Evolutionary conservation across 2,888 invertebrate genomes (phyloP).

Genomic region (Aleiodes leptofemur): DNA sequence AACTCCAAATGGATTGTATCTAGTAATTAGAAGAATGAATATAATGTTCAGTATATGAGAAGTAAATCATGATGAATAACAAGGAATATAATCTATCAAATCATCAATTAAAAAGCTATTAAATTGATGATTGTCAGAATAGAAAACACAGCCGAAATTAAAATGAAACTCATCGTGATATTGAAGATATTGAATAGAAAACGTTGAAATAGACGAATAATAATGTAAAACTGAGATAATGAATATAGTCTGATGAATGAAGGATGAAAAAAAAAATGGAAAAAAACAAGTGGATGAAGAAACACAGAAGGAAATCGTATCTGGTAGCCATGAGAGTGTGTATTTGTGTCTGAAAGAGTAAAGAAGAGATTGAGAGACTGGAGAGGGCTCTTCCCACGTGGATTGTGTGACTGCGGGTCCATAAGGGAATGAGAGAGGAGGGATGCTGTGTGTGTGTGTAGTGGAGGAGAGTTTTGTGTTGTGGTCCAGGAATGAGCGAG

Average conservation of each 20-base stretch:
- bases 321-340: slow-evolving; percentile 42
- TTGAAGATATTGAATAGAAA: no score
- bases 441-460: slow-evolving; percentile 14
- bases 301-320: slow-evolving; percentile 47
- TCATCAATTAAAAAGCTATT: neutral
- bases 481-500: slow-evolving; percentile 46
- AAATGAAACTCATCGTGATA: no score
- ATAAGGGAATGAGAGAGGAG: slow-evolving; percentile 44
- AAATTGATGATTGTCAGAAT: no score
- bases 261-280: neutral
- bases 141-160: no score
- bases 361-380: slow-evolving; percentile 48
- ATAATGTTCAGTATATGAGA: neutral
- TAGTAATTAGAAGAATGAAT: no score
- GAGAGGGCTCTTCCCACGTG: slow-evolving; percentile 70
- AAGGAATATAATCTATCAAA: no score
- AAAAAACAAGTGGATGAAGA: slow-evolving; percentile 33
- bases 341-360: slow-evolving; percentile 31
- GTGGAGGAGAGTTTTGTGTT: neutral
- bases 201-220: neutral
- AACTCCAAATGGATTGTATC: no score
- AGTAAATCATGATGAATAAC: neutral
- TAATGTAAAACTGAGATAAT: slow-evolving; percentile 15
- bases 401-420: slow-evolving; percentile 73
- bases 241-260: neutral